A percentile compares a stretch with the other conserved stretches of the same genome.
Conservation (phyloP, 2,113 vertebrate species). For the Pseudopodoces humilis region DNA sequence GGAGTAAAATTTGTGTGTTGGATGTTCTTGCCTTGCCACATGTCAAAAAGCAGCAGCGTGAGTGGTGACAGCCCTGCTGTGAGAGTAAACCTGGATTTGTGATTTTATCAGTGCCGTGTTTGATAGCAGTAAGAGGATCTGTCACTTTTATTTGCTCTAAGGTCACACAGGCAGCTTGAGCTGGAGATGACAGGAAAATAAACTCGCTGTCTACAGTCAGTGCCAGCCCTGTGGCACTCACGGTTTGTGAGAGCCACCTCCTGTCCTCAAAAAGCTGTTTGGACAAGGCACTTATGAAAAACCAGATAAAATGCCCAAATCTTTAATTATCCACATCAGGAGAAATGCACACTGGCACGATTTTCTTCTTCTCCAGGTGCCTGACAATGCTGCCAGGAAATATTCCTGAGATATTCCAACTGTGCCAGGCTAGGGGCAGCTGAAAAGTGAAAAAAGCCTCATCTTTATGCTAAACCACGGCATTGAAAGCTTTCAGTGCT, state of each 20-base stretch:
- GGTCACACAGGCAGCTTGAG: background rate
- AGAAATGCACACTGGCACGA: background rate
- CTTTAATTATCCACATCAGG: background rate
- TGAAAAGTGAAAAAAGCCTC: background rate
- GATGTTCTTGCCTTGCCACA: background rate
- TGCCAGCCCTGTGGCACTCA: background rate
- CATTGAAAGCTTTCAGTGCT: background rate
- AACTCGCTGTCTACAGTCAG: background rate
- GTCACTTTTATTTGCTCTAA: background rate
- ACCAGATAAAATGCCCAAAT: background rate
- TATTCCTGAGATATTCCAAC: background rate
- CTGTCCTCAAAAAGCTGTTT: background rate
- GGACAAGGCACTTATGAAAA: background rate
- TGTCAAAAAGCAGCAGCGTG: fast-evolving
- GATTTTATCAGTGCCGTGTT: background rate
- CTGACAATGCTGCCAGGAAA: background rate
- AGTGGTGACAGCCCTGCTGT: background rate
- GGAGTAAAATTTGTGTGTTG: background rate
- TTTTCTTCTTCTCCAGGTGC: background rate
- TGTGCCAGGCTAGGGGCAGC: background rate
- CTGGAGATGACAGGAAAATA: background rate
- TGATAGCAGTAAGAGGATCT: background rate
- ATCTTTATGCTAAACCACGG: background rate
- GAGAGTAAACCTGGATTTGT: background rate
- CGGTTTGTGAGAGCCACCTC: background rate